phyloP scores from a whole-genome alignment of 37 sponge, comb jelly and placozoan genomes.

The Corticium candelabrum region DNA sequence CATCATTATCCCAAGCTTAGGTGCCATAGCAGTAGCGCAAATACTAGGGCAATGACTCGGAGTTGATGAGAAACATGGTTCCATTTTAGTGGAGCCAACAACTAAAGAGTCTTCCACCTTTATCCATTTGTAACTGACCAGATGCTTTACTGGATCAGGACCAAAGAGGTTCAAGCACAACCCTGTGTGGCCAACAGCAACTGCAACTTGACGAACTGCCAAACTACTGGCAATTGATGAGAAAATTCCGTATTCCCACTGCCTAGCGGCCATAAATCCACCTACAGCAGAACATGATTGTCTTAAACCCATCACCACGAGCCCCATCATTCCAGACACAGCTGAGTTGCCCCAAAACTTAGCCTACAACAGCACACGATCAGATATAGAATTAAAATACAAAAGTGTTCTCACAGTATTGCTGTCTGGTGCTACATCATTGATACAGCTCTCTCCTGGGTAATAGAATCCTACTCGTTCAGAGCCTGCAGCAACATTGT shows the following conservation, averaged over 20 bases:
- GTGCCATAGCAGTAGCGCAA: not conserved
- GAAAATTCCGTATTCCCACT: constrained; percentile 76
- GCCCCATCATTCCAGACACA: constrained; percentile 50
- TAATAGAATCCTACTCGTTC: constrained; percentile 42
- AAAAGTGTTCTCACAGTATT: not conserved
- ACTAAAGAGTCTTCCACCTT: constrained; percentile 41
- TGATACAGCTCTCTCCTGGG: constrained; percentile 48
- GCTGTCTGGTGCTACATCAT: not conserved
- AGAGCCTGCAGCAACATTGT: constrained; percentile 70
- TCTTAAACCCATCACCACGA: constrained; percentile 42
- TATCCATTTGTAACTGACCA: constrained; percentile 50
- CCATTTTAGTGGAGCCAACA: constrained; percentile 42
- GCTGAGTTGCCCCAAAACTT: constrained; percentile 68
- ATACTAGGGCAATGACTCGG: not conserved
- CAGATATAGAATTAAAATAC: not conserved
- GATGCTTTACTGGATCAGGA: constrained; percentile 71
- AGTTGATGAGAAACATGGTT: constrained; percentile 26
- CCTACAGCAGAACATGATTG: constrained; percentile 51
- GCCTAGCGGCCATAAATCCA: constrained; percentile 45
- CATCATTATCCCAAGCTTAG: constrained; percentile 72
- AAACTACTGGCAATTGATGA: constrained; percentile 56
- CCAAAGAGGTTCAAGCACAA: constrained; percentile 73
- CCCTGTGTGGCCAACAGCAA: constrained; percentile 66
- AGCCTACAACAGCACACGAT: constrained; percentile 28
- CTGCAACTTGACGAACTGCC: constrained; percentile 26